These are phyloP conservation scores for Anthophora plumipes DNA, from an alignment of 2,888 invertebrate genomes.

Conservation along the genomic window DNA sequence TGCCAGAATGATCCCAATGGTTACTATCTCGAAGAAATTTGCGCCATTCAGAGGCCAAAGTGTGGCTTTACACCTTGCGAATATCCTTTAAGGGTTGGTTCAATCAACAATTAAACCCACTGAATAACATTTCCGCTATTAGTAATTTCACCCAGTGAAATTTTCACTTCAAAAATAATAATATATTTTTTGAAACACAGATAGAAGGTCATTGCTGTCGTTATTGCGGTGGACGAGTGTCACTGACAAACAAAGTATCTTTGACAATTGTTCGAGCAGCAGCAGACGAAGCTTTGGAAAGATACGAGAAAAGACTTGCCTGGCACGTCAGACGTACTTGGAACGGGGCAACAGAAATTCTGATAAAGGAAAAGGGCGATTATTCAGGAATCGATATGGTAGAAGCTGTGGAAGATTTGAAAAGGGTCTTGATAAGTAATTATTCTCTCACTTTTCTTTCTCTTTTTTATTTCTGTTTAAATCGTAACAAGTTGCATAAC, in stretches of 20 bases:
- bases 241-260: constrained; percentile 64
- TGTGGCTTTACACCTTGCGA: constrained; percentile 77
- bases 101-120: neutral
- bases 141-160: neutral
- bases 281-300: constrained; percentile 68
- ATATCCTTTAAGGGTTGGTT: constrained; percentile 76
- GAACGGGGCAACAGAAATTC: constrained; percentile 73
- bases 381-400: constrained; percentile 75
- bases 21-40: constrained; percentile 78
- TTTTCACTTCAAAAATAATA: neutral
- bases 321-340: constrained; percentile 79
- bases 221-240: constrained; percentile 80
- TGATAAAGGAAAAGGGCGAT: constrained; percentile 75
- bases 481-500: neutral
- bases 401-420: constrained; percentile 71
- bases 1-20: constrained; percentile 75
- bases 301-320: constrained; percentile 64
- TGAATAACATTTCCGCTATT: neutral
- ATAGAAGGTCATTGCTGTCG: constrained; percentile 82
- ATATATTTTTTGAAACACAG: constrained; percentile 56
- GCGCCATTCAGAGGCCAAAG: constrained; percentile 75
- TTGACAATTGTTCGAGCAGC: constrained; percentile 67
- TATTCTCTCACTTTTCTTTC: neutral
- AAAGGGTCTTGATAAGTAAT: constrained; percentile 49
- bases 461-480: no score